phyloP scores from a whole-genome alignment of 1,140 invertebrate genomes.

The Lordiphosa collinella region DNA sequence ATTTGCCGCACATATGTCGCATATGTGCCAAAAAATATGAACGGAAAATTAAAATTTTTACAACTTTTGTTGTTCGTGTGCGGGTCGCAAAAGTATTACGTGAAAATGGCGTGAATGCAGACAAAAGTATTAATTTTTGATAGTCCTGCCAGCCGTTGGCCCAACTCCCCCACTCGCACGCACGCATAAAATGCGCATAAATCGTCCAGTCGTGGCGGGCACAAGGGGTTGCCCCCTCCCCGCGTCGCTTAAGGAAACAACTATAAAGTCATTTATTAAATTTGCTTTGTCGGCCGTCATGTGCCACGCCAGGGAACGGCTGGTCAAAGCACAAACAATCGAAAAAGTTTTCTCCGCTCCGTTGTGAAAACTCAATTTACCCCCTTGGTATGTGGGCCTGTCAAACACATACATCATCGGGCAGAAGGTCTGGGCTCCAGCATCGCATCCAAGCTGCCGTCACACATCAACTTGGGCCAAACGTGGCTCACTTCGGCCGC shows the following conservation, averaged over 20 bases:
- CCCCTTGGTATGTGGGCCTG: slow-evolving; percentile 62
- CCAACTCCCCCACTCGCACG: slow-evolving; percentile 11
- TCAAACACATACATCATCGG: slow-evolving; percentile 66
- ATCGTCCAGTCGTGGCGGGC: slow-evolving; percentile 14
- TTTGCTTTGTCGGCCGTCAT: slow-evolving; percentile 41
- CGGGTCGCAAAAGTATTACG: slow-evolving; percentile 55
- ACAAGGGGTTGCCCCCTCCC: slow-evolving; percentile 24
- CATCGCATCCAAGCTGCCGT: slow-evolving; percentile 35
- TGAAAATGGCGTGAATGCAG: slow-evolving; percentile 51
- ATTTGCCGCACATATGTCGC: slow-evolving; percentile 59
- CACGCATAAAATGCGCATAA: slow-evolving; percentile 40
- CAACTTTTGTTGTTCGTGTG: slow-evolving; percentile 65
- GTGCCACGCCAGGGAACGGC: slow-evolving; percentile 24
- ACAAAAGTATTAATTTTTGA: slow-evolving; percentile 74
- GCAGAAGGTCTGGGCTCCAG: slow-evolving; percentile 6
- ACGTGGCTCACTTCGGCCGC: slow-evolving; percentile 45
- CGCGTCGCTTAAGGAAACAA: slow-evolving; percentile 33
- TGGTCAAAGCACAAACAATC: slow-evolving; percentile 51
- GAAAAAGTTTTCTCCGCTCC: slow-evolving; percentile 34
- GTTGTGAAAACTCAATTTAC: slow-evolving; percentile 71
- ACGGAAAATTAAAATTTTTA: slow-evolving; percentile 71
- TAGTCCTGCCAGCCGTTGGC: slow-evolving; percentile 58
- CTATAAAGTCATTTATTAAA: slow-evolving; percentile 76
- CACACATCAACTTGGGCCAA: slow-evolving; percentile 56
- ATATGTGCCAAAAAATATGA: slow-evolving; percentile 58